Conservation (phyloP, 2,797 vertebrate genomes). For the Enteromius viviparus region DNA sequence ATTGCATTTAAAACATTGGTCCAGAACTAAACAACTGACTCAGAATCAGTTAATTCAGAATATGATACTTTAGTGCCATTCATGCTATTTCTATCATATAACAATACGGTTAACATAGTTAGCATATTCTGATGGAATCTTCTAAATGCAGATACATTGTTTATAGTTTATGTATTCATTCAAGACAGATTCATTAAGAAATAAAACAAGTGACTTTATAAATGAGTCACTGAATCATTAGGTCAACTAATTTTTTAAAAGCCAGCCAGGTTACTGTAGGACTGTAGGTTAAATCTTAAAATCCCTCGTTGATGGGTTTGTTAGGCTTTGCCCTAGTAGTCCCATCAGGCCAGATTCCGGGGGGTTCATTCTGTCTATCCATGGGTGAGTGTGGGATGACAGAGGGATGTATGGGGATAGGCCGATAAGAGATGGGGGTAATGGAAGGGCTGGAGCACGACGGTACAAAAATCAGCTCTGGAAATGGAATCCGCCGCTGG, state of each 20-base stretch:
- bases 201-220: not conserved
- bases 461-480: constrained; percentile 40
- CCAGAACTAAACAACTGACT: too few species aligned
- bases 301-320: constrained; percentile 68
- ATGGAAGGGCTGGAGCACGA: constrained; percentile 48
- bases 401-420: constrained; percentile 55
- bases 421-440: constrained; percentile 40
- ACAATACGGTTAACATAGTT: not conserved
- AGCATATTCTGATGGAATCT: not conserved
- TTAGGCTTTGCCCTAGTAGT: constrained; percentile 64
- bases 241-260: not conserved
- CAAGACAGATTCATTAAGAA: not conserved
- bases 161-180: not conserved
- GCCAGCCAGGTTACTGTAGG: too few species aligned
- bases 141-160: not conserved
- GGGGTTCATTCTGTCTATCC: constrained; percentile 17
- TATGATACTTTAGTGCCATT: not conserved
- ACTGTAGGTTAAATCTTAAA: constrained; percentile 59
- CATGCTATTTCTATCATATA: not conserved
- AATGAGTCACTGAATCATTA: not conserved
- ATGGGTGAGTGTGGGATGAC: constrained; percentile 17
- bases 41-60: not conserved
- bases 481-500: constrained; percentile 56
- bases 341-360: not conserved
- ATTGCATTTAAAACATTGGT: not conserved